Conservation (phyloP, 2,888 invertebrate species). For the Beris chalybata region DNA sequence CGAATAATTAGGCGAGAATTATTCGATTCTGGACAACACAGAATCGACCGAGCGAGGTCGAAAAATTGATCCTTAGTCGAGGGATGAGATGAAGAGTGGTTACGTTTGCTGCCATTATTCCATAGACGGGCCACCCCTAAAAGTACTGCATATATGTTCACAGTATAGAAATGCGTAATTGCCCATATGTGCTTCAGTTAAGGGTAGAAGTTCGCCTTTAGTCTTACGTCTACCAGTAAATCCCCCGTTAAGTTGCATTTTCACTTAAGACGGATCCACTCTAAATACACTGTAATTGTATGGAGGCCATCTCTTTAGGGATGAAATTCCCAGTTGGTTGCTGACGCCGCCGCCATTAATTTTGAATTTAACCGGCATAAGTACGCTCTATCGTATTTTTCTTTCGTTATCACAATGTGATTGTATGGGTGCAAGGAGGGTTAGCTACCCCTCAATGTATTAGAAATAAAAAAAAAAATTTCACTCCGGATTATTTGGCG, state of each 20-base stretch:
- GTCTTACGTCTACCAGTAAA: constrained; percentile 17
- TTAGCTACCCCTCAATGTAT: too few species aligned
- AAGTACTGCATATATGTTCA: not conserved
- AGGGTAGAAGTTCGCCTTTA: too few species aligned
- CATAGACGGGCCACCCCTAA: not conserved
- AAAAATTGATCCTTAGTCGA: too few species aligned
- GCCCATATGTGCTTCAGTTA: constrained; percentile 25
- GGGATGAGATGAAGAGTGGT: too few species aligned
- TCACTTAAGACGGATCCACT: constrained; percentile 27
- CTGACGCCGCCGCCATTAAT: constrained; percentile 22
- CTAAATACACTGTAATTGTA: constrained; percentile 21
- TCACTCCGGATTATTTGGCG: not conserved
- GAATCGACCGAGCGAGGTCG: too few species aligned
- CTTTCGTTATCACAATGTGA: too few species aligned
- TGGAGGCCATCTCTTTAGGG: not conserved
- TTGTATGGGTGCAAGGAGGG: too few species aligned
- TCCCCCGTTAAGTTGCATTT: constrained; percentile 30
- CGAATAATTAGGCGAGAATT: too few species aligned
- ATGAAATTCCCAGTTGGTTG: constrained; percentile 27
- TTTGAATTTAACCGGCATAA: constrained; percentile 18
- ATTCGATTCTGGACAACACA: too few species aligned
- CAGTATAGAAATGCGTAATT: constrained; percentile 20
- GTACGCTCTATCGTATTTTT: too few species aligned
- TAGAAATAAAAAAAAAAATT: not conserved
- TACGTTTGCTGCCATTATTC: too few species aligned